phyloP scores from a whole-genome alignment of 2,113 vertebrate genomes.

The Coptodon rendalli region DNA sequence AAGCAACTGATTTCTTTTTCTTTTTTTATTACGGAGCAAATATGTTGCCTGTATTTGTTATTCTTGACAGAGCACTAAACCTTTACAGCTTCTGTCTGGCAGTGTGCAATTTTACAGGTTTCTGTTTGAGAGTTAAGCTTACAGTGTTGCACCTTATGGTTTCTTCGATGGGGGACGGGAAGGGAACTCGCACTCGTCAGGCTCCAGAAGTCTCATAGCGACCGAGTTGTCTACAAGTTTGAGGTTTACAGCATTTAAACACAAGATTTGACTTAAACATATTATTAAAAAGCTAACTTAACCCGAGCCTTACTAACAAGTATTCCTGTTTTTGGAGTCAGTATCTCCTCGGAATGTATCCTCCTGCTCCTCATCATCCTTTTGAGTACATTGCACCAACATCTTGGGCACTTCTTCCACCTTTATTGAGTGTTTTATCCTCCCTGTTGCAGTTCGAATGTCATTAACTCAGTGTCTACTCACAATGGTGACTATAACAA shows the following conservation, averaged over 20 bases:
- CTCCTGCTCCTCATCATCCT: neutral
- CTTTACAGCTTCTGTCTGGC: neutral
- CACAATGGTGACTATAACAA: neutral
- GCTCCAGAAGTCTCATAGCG: neutral
- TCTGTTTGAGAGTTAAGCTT: conserved; percentile 13
- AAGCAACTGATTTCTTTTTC: neutral
- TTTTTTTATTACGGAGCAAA: neutral
- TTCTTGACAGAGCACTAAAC: neutral
- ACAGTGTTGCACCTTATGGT: conserved; percentile 4
- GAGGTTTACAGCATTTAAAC: neutral
- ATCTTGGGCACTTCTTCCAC: neutral
- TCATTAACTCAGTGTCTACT: neutral
- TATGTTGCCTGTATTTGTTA: neutral
- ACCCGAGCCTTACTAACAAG: conserved; percentile 30
- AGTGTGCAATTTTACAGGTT: neutral
- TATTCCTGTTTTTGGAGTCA: conserved; percentile 9
- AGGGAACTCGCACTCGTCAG: neutral
- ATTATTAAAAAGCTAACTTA: neutral
- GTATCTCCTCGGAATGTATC: conserved; percentile 32
- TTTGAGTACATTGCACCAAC: neutral
- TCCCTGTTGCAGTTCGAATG: neutral
- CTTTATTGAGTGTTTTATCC: neutral
- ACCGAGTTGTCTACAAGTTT: neutral
- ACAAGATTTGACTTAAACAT: neutral
- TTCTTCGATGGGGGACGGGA: neutral